Conservation (phyloP, 1,140 invertebrate species). For the Aethina tumida region DNA sequence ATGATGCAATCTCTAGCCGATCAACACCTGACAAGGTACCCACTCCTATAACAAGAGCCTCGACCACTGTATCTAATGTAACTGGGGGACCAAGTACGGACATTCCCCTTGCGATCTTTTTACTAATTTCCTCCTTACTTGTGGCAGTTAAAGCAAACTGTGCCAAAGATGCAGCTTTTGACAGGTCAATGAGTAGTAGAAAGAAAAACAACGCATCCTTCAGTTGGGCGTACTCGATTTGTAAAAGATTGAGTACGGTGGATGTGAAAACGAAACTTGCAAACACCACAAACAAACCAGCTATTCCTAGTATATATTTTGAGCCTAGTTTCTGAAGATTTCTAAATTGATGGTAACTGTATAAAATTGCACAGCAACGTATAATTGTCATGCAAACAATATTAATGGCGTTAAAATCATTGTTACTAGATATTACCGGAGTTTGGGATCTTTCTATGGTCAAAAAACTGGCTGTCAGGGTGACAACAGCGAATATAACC, state of each 20-base stretch:
- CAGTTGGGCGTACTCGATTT: constrained; percentile 21
- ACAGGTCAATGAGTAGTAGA: constrained; percentile 56
- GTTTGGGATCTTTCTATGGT: constrained; percentile 54
- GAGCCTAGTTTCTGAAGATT: constrained; percentile 85
- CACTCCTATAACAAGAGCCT: constrained; percentile 65
- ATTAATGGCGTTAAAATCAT: constrained; percentile 72
- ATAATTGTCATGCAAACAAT: constrained; percentile 85
- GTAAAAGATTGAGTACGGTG: constrained; percentile 23
- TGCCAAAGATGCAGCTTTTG: constrained; percentile 61
- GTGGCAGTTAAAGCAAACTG: constrained; percentile 58
- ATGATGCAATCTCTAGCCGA: constrained; percentile 23
- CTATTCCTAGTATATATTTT: constrained; percentile 84
- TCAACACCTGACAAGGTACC: constrained; percentile 56
- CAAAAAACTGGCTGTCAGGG: constrained; percentile 74
- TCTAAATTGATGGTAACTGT: constrained; percentile 87
- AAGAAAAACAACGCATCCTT: constrained; percentile 26
- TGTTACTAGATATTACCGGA: constrained; percentile 34
- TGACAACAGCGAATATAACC: constrained; percentile 82
- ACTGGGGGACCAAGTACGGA: constrained; percentile 63
- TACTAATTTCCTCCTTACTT: constrained; percentile 46
- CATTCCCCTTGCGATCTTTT: constrained; percentile 62
- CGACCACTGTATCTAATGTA: constrained; percentile 65
- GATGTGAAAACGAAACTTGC: constrained; percentile 48
- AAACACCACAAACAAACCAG: constrained; percentile 75
- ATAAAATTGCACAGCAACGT: constrained; percentile 78